These are phyloP conservation scores for Sparidentex hasta DNA, from an alignment of 2,797 vertebrate genomes.

Conservation along the genomic window DNA sequence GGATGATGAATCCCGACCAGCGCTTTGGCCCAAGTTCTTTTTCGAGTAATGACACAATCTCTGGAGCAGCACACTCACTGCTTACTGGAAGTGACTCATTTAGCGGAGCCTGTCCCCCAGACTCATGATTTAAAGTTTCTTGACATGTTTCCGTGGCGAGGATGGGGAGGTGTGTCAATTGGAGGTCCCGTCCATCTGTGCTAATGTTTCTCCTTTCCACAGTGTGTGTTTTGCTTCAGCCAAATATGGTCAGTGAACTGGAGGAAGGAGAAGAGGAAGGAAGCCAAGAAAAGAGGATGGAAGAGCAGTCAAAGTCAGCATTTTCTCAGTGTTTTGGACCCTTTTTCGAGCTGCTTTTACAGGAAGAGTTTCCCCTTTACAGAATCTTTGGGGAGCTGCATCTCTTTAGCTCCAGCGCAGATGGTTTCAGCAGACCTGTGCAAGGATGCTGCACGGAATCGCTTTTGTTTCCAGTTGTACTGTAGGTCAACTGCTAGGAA, in stretches of 20 bases:
- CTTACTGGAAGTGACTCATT: conserved; percentile 78
- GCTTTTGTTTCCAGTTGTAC: conserved; percentile 72
- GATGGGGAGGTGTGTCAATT: conserved; percentile 66
- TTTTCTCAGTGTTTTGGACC: conserved; percentile 47
- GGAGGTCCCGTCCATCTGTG: conserved; percentile 47
- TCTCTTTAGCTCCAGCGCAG: conserved; percentile 30
- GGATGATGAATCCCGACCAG: conserved; percentile 21
- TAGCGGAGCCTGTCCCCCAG: conserved; percentile 51
- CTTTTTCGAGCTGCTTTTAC: conserved; percentile 31
- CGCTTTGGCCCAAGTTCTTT: conserved; percentile 29
- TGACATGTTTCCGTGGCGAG: conserved; percentile 64
- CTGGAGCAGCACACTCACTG: conserved; percentile 57
- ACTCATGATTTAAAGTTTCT: conserved; percentile 67
- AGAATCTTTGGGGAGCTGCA: conserved; percentile 45
- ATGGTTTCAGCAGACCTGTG: conserved; percentile 70
- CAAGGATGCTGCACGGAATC: conserved; percentile 57
- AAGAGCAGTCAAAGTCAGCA: conserved; percentile 45
- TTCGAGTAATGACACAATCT: conserved; percentile 48
- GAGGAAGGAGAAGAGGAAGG: conserved; percentile 47
- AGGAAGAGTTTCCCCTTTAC: conserved; percentile 41
- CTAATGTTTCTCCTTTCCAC: conserved; percentile 53
- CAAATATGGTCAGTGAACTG: conserved; percentile 63
- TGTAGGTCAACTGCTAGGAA: conserved; percentile 75
- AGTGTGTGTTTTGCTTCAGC: conserved; percentile 37
- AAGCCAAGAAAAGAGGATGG: conserved; percentile 55